phyloP scores from a whole-genome alignment of 1,140 invertebrate genomes.

The Neodiprion virginianus region DNA sequence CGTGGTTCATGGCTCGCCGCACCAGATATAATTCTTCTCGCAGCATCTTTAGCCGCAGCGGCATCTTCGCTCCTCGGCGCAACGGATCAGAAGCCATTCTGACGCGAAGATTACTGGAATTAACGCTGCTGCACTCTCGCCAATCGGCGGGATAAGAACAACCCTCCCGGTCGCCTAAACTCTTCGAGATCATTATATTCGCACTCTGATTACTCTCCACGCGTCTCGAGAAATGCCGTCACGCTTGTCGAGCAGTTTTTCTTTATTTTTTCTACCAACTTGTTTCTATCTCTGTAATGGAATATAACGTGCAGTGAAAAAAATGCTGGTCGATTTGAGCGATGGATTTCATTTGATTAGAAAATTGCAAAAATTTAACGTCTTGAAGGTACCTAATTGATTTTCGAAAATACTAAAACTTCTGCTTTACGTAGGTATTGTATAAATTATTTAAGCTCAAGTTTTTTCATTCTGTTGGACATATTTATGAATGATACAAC shows the following conservation, averaged over 20 bases:
- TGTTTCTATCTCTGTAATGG: background rate
- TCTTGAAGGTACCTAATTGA: too few species aligned
- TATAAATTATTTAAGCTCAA: too few species aligned
- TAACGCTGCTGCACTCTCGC: conserved; percentile 43
- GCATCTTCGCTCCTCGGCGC: conserved; percentile 27
- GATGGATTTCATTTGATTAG: too few species aligned
- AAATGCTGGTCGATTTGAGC: background rate
- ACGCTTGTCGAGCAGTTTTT: too few species aligned
- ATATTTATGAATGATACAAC: too few species aligned
- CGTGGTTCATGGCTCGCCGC: conserved; percentile 6
- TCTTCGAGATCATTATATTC: background rate
- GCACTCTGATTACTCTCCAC: too few species aligned
- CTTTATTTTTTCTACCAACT: too few species aligned
- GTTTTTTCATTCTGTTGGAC: too few species aligned
- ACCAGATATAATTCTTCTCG: background rate
- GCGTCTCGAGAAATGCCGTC: too few species aligned
- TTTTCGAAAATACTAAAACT: too few species aligned
- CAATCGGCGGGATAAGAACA: conserved; percentile 22
- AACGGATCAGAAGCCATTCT: conserved; percentile 53
- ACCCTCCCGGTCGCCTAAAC: conserved; percentile 13
- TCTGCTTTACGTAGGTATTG: too few species aligned
- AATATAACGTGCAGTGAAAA: conserved; percentile 10
- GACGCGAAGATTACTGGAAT: conserved; percentile 62
- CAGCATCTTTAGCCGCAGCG: background rate
- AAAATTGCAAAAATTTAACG: too few species aligned